Base-by-base conservation (phyloP, 64 coral and sea anemone genomes). In the Montipora capricornis region DNA sequence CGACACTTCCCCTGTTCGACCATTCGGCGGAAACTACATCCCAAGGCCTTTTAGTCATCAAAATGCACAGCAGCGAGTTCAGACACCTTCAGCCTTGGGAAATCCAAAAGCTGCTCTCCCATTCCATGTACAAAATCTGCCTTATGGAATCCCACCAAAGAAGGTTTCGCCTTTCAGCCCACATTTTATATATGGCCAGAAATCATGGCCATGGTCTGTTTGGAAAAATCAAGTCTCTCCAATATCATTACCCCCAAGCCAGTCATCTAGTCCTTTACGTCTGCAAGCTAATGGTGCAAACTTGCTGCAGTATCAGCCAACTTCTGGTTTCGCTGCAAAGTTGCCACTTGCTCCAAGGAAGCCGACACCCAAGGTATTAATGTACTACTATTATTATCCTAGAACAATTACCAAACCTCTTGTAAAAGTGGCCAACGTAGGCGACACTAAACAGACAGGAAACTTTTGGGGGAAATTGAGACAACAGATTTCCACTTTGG, bases 371-470 rank as follows among this genome's bases (percentile, higher is more conserved):
- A 44, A 86, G 82, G 82, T 86, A 86, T 86, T 86, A n/a, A 19
- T 86, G n/a, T 86, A 86, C 66, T 86, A 86, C 66, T 86, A 86
- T 71, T 86, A 49, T 20, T 86, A 86, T 73, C 82, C 82, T 73
- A 86, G n/a, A 50, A 86, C 82, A 26, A 49, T 86, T 26, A 86
- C 19, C 64, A 73, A 71, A 24, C 62, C 82, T 1, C 44, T 50
- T 9, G 49, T 16, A 19, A 86, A 73, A 68, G 4, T 86, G 17
- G 13, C 64, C 19, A 86, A 19, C 46, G 12, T 73, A 5, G 20
- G 12, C 10, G 64, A 64, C 5, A 44, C 53, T 17, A 49, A 84
- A 68, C 15, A 8, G 29, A 60, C 48, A 20, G 66, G 62, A 86
- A 86, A 4, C 82, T 50, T 22, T 14, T 71, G 16, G 44, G 15